A percentile compares a stretch with the other conserved stretches of the same genome.
Conservation (phyloP, 2,797 vertebrate species). For the Pangasius macronema region DNA sequence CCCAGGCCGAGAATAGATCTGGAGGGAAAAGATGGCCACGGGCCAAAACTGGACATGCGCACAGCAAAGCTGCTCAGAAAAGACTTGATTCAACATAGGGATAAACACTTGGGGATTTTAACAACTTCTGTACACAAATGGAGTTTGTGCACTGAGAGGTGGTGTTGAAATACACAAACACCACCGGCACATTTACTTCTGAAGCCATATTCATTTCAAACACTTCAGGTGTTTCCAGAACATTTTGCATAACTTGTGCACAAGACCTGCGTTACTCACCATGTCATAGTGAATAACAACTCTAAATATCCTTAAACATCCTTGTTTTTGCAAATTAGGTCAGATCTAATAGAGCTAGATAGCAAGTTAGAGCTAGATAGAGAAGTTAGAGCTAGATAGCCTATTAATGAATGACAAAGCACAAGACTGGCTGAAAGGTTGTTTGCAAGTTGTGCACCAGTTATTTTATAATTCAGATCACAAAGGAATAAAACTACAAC, state of each 20-base stretch:
- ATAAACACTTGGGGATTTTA: slow-evolving; percentile 55
- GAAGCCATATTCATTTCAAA: not conserved
- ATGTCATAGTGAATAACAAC: not conserved
- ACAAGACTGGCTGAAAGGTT: not conserved
- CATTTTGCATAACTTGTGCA: not conserved
- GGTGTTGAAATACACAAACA: not conserved
- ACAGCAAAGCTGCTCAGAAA: slow-evolving; percentile 47
- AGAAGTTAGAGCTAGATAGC: not conserved
- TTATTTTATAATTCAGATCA: not conserved
- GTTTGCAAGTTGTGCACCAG: not conserved
- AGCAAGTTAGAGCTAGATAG: too few species aligned
- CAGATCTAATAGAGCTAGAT: not conserved
- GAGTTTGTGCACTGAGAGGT: too few species aligned
- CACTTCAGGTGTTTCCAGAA: not conserved
- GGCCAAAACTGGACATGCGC: slow-evolving; percentile 61
- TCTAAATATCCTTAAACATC: not conserved
- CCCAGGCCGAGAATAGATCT: slow-evolving; percentile 65
- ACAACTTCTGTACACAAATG: slow-evolving; percentile 41
- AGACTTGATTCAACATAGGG: slow-evolving; percentile 51
- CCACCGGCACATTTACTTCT: not conserved
- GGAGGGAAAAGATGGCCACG: slow-evolving; percentile 41
- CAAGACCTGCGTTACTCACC: not conserved
- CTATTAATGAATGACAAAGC: not conserved
- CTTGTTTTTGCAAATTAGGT: not conserved
- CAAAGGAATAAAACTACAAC: not conserved